These are phyloP conservation scores for Dinocampus coccinellae DNA, from an alignment of 2,888 invertebrate species.

Conservation along the genomic window DNA sequence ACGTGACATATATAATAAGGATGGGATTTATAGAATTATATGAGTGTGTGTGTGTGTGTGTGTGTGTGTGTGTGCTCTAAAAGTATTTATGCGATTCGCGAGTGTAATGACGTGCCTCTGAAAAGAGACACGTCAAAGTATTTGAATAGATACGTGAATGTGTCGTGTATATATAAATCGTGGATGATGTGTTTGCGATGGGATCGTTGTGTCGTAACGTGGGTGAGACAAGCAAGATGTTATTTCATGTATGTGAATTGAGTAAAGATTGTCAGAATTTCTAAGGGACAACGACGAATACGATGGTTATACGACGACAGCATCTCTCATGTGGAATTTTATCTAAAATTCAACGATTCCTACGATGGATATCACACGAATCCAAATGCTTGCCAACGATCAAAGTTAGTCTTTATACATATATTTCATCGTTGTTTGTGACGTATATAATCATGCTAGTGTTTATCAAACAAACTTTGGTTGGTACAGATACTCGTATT, in stretches of 20 bases:
- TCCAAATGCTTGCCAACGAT: slow-evolving; percentile 32
- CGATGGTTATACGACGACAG: not conserved
- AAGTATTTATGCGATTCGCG: not conserved
- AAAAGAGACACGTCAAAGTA: not conserved
- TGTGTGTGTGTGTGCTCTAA: not conserved
- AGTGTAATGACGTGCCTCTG: not conserved
- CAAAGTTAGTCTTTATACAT: slow-evolving; percentile 40
- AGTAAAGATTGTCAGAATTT: not conserved
- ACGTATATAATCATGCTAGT: slow-evolving; percentile 42
- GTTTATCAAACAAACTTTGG: slow-evolving; percentile 35
- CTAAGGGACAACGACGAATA: not conserved
- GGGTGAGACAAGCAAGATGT: not conserved
- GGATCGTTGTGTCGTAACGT: not conserved
- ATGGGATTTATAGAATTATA: not conserved
- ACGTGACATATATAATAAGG: too few relatives aligned
- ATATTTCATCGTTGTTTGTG: slow-evolving; percentile 22
- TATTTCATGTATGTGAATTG: not conserved
- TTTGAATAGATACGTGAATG: not conserved
- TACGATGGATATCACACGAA: not conserved
- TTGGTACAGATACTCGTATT: not conserved
- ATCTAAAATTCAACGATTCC: slow-evolving; percentile 5
- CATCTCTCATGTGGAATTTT: not conserved
- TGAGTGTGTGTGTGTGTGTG: not conserved
- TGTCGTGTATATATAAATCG: not conserved
- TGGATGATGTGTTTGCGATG: not conserved